Base-by-base conservation (phyloP, 2,888 invertebrate genomes). In the Cataglyphis rosenhaueri region DNA sequence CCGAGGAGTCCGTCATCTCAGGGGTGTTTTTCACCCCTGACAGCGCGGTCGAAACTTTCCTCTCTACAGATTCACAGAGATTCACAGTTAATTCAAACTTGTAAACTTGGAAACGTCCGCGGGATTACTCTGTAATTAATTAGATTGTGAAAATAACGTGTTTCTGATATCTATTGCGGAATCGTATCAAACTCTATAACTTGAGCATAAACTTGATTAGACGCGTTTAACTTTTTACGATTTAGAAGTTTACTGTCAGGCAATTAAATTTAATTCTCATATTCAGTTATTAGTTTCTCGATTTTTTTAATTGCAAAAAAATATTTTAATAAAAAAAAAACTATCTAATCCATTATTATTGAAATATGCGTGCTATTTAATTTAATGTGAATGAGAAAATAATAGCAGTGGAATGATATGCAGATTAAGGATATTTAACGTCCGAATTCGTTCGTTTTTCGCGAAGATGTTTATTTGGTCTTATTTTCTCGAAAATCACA, bases 401-500 rank as follows among this genome's bases (percentile, higher is more conserved):
- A 35, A 64, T 18, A 55, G 10, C 9, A n/a, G 25, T 44, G 44
- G 8, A 52, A 55, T 9, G 12, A 64, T 12, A 44, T 41, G 35
- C 41, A 32, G 52, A 76, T 81, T 8, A 35, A 32, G 32, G 52
- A 35, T 18, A 59, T 32, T 21, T 41, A 65, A 65, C 25, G 25
- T 64, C 12, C 35, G 8, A 65, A 9, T 25, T 25, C 25, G 1
- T 25, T 64, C 12, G 38, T 44, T 65, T 59, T 76, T 25, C 65
- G 62, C 81, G 41, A 68, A 68, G 9, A 29, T n/a, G 41, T 81
- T 70, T 57, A 64, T 57, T 41, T 59, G 35, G 15, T 35, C 55
- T 64, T 65, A 59, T 82, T 48, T 82, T 29, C 59, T 71, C 62
- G 55, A 68, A 84, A 89, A 90, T 89, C 87, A 84, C 85, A 71